phyloP scores from a whole-genome alignment of 2,113 vertebrate genomes.

The Terrapene triunguis region DNA sequence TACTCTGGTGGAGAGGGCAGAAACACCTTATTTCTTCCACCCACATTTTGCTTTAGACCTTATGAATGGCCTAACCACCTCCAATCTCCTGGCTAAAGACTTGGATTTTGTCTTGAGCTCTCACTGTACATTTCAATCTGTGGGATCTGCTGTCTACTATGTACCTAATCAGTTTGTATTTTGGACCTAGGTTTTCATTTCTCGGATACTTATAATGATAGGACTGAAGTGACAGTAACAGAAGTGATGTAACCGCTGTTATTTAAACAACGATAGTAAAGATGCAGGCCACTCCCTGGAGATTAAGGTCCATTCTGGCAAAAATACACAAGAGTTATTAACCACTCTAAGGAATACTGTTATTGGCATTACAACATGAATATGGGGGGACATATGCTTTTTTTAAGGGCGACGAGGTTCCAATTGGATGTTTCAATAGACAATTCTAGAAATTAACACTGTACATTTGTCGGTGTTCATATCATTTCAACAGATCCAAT shows the following conservation, averaged over 20 bases:
- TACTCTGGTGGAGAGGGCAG: neutral
- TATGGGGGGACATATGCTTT: neutral
- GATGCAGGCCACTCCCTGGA: conserved; percentile 9
- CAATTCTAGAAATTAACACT: neutral
- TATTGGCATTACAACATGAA: neutral
- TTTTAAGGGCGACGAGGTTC: conserved; percentile 35
- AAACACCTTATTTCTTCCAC: neutral
- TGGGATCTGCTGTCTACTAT: neutral
- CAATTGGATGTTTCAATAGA: neutral
- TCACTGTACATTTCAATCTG: neutral
- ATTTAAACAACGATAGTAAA: neutral
- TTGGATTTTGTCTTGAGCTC: neutral
- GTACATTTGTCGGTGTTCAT: too few relatives aligned
- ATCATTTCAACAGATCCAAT: conserved; percentile 9
- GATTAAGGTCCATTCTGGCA: neutral
- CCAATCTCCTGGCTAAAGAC: neutral
- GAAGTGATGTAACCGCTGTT: neutral
- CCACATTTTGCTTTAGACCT: neutral
- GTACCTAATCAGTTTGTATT: conserved; percentile 4
- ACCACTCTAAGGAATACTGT: neutral
- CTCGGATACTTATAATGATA: neutral
- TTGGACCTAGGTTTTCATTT: conserved; percentile 27
- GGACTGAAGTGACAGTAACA: neutral
- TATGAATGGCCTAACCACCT: neutral
- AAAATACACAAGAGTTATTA: neutral